phyloP scores from a whole-genome alignment of 2,888 invertebrate species.

The Hyppa rectilinea region DNA sequence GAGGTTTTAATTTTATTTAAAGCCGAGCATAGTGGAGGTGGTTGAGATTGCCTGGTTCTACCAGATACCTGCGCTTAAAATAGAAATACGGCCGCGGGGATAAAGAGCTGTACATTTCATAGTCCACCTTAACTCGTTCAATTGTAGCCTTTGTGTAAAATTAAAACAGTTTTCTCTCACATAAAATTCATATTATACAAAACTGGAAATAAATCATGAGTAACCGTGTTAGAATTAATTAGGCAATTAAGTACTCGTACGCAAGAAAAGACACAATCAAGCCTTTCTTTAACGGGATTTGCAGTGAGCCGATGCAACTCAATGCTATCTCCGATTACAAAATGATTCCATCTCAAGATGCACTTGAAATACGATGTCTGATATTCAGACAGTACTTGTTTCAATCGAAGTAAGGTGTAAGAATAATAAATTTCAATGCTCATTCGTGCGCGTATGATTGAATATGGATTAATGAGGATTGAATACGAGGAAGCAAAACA shows the following conservation, averaged over 20 bases:
- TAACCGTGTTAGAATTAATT: conserved; percentile 82
- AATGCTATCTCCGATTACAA: conserved; percentile 74
- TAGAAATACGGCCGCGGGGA: conserved; percentile 75
- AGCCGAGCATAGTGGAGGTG: conserved; percentile 65
- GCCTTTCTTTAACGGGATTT: conserved; percentile 75
- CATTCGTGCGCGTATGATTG: conserved; percentile 65
- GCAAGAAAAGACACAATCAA: conserved; percentile 74
- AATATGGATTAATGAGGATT: conserved; percentile 73
- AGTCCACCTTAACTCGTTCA: conserved; percentile 67
- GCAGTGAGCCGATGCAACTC: conserved; percentile 67
- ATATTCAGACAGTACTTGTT: conserved; percentile 63
- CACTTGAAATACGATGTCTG: conserved; percentile 80
- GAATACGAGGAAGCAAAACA: conserved; percentile 76
- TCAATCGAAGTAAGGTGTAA: conserved; percentile 55
- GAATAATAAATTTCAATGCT: conserved; percentile 65
- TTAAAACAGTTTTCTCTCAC: conserved; percentile 63
- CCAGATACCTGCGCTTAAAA: conserved; percentile 81
- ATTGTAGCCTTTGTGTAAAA: conserved; percentile 61
- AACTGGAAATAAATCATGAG: conserved; percentile 71
- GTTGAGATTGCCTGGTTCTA: conserved; percentile 73
- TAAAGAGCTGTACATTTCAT: conserved; percentile 77
- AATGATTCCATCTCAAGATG: conserved; percentile 73
- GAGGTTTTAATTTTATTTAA: conserved; percentile 80
- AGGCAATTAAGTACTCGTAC: conserved; percentile 75
- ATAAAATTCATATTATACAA: conserved; percentile 66